A percentile compares a stretch with the other conserved stretches of the same genome.
Evolutionary conservation across 2,888 invertebrate species (phyloP).

Genomic region (Lycophotia porphyrea): DNA sequence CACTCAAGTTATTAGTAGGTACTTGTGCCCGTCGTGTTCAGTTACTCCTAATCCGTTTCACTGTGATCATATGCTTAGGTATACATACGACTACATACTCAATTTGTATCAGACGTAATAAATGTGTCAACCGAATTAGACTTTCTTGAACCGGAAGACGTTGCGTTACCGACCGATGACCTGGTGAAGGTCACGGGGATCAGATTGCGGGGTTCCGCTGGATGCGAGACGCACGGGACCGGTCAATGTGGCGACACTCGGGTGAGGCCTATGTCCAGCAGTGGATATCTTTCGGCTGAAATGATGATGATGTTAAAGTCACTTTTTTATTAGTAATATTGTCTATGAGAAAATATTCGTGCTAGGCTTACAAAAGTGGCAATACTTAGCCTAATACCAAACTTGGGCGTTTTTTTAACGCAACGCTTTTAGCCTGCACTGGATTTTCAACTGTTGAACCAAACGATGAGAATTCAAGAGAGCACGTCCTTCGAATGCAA

Average conservation of each 20-base stretch:
- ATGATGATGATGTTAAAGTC: too few species aligned
- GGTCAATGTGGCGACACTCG: too few species aligned
- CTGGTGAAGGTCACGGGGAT: too few species aligned
- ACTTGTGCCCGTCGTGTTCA: conserved; percentile 57
- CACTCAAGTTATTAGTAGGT: conserved; percentile 68
- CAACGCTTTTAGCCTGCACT: neutral
- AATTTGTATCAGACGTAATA: neutral
- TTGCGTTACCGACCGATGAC: too few species aligned
- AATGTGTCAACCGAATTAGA: neutral
- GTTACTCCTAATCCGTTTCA: conserved; percentile 55
- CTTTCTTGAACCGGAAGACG: too few species aligned
- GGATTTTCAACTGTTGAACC: neutral
- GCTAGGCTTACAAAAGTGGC: neutral
- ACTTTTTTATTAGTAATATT: neutral
- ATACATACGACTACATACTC: conserved; percentile 11
- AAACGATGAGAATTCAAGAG: neutral
- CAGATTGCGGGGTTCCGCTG: too few species aligned
- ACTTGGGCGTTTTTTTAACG: neutral
- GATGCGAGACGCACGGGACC: too few species aligned
- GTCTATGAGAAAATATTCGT: neutral
- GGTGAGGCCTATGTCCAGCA: too few species aligned
- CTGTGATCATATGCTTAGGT: conserved; percentile 36
- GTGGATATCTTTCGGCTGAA: too few species aligned
- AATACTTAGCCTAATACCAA: neutral
- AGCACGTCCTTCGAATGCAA: neutral